Percentiles rank a stretch among this genome's conserved stretches.
These are phyloP conservation scores for Capitulum mitella DNA, from an alignment of 2,888 invertebrate species.

Conservation along the genomic window DNA sequence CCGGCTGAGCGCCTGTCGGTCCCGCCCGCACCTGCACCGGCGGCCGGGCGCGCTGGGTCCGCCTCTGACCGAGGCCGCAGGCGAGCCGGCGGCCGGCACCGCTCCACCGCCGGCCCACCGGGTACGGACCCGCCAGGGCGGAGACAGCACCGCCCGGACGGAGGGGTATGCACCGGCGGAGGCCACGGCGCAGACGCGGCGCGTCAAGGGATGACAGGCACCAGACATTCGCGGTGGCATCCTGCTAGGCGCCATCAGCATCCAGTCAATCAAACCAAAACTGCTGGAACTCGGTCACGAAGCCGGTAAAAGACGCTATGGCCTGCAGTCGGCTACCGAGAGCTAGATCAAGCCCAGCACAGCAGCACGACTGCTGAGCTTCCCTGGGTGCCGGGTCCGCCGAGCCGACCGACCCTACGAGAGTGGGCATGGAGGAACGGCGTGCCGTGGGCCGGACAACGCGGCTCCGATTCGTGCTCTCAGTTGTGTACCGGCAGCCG, in stretches of 20 bases:
- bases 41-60: no score
- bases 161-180: background rate
- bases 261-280: background rate
- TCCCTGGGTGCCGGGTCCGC: background rate
- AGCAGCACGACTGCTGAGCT: background rate
- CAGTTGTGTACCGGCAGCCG: background rate
- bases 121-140: no score
- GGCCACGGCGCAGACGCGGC: background rate
- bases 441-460: background rate
- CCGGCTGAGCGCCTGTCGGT: no score
- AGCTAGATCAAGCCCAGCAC: background rate
- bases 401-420: no score
- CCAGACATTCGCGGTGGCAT: background rate
- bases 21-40: no score
- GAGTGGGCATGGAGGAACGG: no score
- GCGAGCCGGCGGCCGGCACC: no score
- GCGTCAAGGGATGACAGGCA: background rate
- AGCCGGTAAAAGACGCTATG: background rate
- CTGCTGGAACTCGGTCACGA: background rate
- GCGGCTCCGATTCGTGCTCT: background rate
- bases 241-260: background rate
- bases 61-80: no score
- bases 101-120: no score
- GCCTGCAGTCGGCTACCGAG: background rate
- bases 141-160: no score